Base-by-base conservation (phyloP, 2,888 invertebrate species). In the Thereva unica region DNA sequence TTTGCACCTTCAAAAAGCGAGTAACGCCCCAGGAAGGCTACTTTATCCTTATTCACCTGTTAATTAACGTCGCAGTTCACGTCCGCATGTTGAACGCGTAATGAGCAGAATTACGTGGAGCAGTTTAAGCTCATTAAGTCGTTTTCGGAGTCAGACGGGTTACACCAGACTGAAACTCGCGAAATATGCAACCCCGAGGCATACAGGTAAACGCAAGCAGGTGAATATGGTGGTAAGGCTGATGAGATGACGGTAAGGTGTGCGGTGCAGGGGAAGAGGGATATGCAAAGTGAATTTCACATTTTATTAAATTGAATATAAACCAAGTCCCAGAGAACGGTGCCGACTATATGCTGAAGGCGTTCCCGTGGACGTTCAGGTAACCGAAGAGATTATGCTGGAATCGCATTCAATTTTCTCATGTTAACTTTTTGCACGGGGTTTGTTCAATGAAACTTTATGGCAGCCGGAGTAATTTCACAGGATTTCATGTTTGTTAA, bases 31-130 rank as follows among this genome's bases (percentile, higher is more conserved):
- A 53, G 63, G 63, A 64, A 10, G 53, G 35, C 63, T 40, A 61
- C 61, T 61, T 42, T 52, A 64, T 64, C 41, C 63, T 64, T 64
- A 64, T 52, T 64, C 53, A 44, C 63, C 44, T 64, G 63, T 64
- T 64, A 53, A 61, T 61, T 61, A 61, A 61, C 50, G 61, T 61
- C 50, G 61, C 61, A 61, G 49, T 61, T 50, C 61, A 61, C 41
- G 61, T 50, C 50, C 49, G 50, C 50, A 50, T 49, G 38, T 50
- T 61, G 50, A 50, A 59, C 47, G 57, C 42, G 47, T 59, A 59
- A 59, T 59, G 57, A 59, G 37, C 37, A 34, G 47, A 59, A 47
- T 59, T 47, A 59, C 47, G 57, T 38, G n/a, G 57, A 59, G 37
- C 57, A 59, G 57, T 59, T 59, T 59, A 59, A 47, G 57, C 57